These are phyloP conservation scores for Cynodonichthys magdalenae DNA, from an alignment of 2,797 vertebrate species.

Conservation along the genomic window DNA sequence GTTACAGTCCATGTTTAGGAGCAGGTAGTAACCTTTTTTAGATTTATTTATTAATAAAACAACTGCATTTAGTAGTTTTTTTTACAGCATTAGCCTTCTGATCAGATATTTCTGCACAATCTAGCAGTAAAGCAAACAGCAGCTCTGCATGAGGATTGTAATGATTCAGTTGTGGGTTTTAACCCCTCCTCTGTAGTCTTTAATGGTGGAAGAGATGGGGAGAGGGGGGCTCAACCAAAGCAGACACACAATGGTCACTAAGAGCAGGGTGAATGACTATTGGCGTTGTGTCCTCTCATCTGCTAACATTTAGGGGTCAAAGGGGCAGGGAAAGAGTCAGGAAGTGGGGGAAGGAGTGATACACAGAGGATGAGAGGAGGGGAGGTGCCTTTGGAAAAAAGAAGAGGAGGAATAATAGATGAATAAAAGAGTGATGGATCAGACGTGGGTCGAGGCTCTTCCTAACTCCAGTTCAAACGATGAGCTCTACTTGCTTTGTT, in stretches of 20 bases:
- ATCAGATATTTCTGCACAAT: slow-evolving; percentile 19
- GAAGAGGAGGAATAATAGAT: slow-evolving; percentile 60
- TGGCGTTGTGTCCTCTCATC: slow-evolving; percentile 83
- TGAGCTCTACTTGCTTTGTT: slow-evolving; percentile 30
- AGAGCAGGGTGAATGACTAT: slow-evolving; percentile 79
- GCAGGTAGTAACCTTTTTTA: not conserved
- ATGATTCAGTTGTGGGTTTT: slow-evolving; percentile 60
- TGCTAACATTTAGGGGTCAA: slow-evolving; percentile 86
- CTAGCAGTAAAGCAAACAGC: slow-evolving; percentile 29
- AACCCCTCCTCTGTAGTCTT: slow-evolving; percentile 60
- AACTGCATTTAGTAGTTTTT: not conserved
- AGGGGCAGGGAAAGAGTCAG: slow-evolving; percentile 78
- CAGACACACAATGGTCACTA: slow-evolving; percentile 78
- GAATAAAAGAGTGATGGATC: slow-evolving; percentile 68
- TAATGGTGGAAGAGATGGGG: slow-evolving; percentile 49
- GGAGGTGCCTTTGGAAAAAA: slow-evolving; percentile 64
- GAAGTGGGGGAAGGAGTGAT: slow-evolving; percentile 81
- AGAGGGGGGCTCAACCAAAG: slow-evolving; percentile 58
- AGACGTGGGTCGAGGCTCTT: slow-evolving; percentile 61
- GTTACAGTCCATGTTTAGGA: too few species aligned
- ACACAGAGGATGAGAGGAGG: slow-evolving; percentile 58
- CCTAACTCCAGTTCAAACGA: slow-evolving; percentile 39
- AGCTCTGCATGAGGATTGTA: slow-evolving; percentile 39
- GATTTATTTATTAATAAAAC: too few species aligned
- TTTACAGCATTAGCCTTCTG: not conserved